phyloP scores from a whole-genome alignment of 2,888 invertebrate species.

The Athripsodes cinereus region DNA sequence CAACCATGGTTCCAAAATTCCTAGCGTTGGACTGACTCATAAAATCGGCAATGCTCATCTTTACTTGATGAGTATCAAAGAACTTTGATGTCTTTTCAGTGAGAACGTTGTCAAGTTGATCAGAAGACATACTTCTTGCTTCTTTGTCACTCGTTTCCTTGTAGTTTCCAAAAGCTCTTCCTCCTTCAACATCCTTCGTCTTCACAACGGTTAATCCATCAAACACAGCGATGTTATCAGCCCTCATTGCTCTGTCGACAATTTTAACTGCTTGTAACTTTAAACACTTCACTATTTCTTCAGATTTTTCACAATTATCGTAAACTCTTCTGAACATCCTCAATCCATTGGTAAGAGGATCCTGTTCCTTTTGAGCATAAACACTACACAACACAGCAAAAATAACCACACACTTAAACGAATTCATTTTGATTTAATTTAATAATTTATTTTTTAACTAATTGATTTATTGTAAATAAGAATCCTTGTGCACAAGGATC shows the following conservation, averaged over 20 bases:
- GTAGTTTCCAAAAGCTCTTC: constrained; percentile 42
- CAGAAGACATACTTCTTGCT: constrained; percentile 52
- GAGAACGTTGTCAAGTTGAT: constrained; percentile 55
- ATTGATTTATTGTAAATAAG: neutral
- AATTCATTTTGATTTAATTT: constrained; percentile 9
- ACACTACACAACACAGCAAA: constrained; percentile 19
- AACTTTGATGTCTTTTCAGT: constrained; percentile 52
- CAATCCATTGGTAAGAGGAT: constrained; percentile 41
- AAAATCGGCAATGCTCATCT: constrained; percentile 45
- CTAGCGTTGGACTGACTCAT: constrained; percentile 38
- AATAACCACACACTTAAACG: constrained; percentile 23
- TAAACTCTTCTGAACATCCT: constrained; percentile 51
- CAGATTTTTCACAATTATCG: constrained; percentile 56
- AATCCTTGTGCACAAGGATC: constrained; percentile 13
- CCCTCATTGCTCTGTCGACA: constrained; percentile 57
- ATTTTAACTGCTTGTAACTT: constrained; percentile 64
- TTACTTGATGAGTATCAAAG: constrained; percentile 54
- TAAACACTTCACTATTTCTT: constrained; percentile 63
- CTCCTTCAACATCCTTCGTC: constrained; percentile 38
- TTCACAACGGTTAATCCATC: constrained; percentile 57
- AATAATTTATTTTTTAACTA: constrained; percentile 3
- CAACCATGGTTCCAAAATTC: constrained; percentile 33
- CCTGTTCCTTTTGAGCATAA: constrained; percentile 32
- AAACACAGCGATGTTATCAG: constrained; percentile 54
- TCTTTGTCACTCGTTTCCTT: constrained; percentile 51